phyloP scores from a whole-genome alignment of 64 coral and sea anemone genomes.

The Dendronephthya gigantea region DNA sequence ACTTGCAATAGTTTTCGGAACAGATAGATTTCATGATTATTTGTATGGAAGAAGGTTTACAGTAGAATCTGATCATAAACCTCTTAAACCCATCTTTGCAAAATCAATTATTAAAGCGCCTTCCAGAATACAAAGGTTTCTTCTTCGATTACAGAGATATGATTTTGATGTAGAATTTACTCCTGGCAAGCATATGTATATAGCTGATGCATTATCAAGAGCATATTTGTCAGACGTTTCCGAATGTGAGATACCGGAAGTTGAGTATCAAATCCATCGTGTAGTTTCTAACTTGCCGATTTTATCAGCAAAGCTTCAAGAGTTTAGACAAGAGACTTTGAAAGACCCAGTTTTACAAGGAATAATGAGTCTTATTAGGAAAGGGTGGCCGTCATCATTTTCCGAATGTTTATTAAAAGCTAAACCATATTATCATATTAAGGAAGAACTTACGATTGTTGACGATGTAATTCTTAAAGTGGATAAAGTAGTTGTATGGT shows the following conservation, averaged over 20 bases:
- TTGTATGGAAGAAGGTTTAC: no score
- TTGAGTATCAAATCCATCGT: neutral
- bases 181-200: neutral
- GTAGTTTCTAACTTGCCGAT: neutral
- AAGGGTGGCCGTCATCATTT: neutral
- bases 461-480: neutral
- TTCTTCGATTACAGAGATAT: neutral
- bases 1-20: no score
- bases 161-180: neutral
- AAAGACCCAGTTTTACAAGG: neutral
- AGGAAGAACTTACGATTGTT: conserved; percentile 11
- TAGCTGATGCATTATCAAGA: neutral
- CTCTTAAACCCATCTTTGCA: no score
- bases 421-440: neutral
- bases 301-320: neutral
- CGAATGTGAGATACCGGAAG: neutral
- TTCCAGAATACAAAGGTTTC: no score
- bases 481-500: conserved; percentile 9
- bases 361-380: neutral
- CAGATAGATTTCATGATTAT: no score
- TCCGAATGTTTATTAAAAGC: no score
- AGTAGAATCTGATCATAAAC: no score
- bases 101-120: no score
- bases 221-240: neutral
- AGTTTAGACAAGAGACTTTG: no score